A percentile compares a stretch with the other conserved stretches of the same genome.
phyloP scores from a whole-genome alignment of 2,797 vertebrate species.

The Oreochromis grahami region DNA sequence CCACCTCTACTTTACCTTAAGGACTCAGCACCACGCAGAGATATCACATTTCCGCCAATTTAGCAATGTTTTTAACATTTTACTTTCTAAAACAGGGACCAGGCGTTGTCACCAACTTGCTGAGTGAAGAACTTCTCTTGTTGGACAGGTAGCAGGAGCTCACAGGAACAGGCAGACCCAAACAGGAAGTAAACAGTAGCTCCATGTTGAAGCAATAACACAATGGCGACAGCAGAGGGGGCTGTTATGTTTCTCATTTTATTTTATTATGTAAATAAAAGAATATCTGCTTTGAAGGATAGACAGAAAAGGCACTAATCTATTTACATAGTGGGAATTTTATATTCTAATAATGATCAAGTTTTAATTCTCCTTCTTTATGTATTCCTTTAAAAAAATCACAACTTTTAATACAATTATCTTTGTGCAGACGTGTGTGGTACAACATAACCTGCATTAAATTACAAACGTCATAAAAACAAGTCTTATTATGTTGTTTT shows the following conservation, averaged over 20 bases:
- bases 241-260: neutral
- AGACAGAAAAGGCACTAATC: neutral
- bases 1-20: neutral
- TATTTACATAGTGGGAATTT: neutral
- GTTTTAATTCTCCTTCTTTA: neutral
- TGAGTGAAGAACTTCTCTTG: neutral
- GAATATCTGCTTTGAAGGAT: neutral
- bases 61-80: neutral
- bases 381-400: neutral
- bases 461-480: neutral
- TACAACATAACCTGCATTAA: neutral
- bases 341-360: neutral
- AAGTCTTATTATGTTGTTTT: neutral
- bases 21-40: neutral
- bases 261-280: neutral
- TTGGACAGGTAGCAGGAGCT: neutral
- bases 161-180: slow-evolving; percentile 24
- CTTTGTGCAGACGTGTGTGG: neutral
- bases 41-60: neutral
- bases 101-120: neutral
- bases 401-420: neutral
- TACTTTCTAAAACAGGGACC: neutral
- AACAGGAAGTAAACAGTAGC: slow-evolving; percentile 57
- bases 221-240: slow-evolving; percentile 24
- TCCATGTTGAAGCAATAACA: neutral